phyloP scores from a whole-genome alignment of 1,140 invertebrate species.

The Drosophila bocki region DNA sequence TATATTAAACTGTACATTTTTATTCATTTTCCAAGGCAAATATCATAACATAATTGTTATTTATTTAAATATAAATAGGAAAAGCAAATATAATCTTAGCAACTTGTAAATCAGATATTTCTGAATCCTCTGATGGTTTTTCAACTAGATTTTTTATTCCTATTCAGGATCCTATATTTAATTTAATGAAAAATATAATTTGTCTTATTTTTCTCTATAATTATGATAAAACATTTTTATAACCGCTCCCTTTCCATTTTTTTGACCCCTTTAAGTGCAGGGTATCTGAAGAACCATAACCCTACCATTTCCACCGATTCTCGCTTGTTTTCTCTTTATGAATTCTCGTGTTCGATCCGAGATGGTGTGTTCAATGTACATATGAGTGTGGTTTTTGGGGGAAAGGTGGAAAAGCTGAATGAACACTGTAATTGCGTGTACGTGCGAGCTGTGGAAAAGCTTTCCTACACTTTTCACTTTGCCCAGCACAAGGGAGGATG shows the following conservation, averaged over 20 bases:
- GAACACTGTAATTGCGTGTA: slow-evolving; percentile 46
- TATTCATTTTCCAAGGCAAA: background rate
- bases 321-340: slow-evolving; percentile 43
- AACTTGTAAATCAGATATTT: background rate
- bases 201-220: too few relatives aligned
- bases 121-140: background rate
- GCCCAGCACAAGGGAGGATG: slow-evolving; percentile 17
- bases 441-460: slow-evolving; percentile 45
- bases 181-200: background rate
- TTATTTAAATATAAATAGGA: background rate
- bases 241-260: too few relatives aligned
- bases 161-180: too few relatives aligned
- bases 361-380: slow-evolving; percentile 20
- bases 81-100: background rate
- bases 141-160: background rate
- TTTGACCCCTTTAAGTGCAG: too few relatives aligned
- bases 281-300: too few relatives aligned
- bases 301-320: slow-evolving; percentile 3
- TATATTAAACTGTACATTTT: background rate
- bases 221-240: too few relatives aligned
- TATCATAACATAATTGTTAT: too few relatives aligned
- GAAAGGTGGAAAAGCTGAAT: slow-evolving; percentile 48
- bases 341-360: slow-evolving; percentile 25
- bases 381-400: slow-evolving; percentile 27
- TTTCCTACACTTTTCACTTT: slow-evolving; percentile 70